These are phyloP conservation scores for Phalacrocorax pelagicus DNA, from an alignment of 2,113 vertebrate species.

Conservation along the genomic window DNA sequence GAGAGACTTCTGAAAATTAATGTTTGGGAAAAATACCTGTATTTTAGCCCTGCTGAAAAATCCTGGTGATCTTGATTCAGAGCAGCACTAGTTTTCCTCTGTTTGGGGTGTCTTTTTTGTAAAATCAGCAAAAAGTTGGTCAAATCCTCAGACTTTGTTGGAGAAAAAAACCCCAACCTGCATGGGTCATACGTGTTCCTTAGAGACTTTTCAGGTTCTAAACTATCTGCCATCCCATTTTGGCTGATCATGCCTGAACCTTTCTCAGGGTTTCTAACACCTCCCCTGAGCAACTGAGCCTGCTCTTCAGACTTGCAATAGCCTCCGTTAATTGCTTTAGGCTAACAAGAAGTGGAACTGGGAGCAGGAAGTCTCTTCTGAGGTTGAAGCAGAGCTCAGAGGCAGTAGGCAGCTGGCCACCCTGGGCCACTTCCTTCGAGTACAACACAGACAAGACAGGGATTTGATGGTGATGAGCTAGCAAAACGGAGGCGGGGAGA, in stretches of 20 bases:
- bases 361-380: neutral
- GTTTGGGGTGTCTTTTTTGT: neutral
- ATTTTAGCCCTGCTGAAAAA: neutral
- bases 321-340: neutral
- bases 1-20: neutral
- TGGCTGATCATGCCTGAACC: neutral
- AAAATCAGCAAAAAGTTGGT: neutral
- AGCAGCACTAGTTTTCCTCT: neutral
- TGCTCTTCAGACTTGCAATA: neutral
- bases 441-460: neutral
- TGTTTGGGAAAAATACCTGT: neutral
- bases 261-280: neutral
- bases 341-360: neutral
- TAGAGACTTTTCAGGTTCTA: neutral
- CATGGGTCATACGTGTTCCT: accelerated
- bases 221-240: neutral
- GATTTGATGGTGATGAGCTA: neutral
- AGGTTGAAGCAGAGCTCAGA: neutral
- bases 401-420: neutral
- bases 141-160: neutral
- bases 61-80: neutral
- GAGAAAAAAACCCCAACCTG: neutral
- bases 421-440: neutral
- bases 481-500: neutral
- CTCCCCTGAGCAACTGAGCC: neutral